Percentiles rank a stretch among this genome's conserved stretches.
These are phyloP conservation scores for Nesidiocoris tenuis DNA, from an alignment of 2,888 invertebrate species.

Conservation along the genomic window DNA sequence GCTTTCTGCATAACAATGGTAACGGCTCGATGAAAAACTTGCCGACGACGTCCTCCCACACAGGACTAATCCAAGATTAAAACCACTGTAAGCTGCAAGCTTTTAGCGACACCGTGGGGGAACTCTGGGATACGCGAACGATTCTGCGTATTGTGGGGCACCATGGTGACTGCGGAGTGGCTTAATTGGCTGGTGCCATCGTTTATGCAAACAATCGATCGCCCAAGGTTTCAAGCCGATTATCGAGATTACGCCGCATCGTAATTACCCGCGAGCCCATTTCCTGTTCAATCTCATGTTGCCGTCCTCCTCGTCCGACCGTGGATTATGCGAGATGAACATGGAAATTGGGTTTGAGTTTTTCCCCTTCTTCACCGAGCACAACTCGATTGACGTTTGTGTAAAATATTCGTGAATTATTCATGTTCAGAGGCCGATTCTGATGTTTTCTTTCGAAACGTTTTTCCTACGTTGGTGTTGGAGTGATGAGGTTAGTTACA, in stretches of 20 bases:
- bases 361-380: neutral
- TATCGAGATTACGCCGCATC: slow-evolving; percentile 16
- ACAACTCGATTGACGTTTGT: neutral
- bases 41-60: neutral
- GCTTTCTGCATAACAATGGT: neutral
- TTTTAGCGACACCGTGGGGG: too few relatives aligned
- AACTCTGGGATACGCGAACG: too few relatives aligned
- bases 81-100: neutral
- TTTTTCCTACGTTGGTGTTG: too few relatives aligned
- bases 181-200: slow-evolving; percentile 1
- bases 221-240: slow-evolving; percentile 7
- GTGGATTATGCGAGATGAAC: neutral
- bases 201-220: slow-evolving; percentile 21
- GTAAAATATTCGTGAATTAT: too few relatives aligned
- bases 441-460: too few relatives aligned
- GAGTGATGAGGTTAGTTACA: too few relatives aligned
- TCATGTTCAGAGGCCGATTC: too few relatives aligned
- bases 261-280: neutral
- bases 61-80: neutral
- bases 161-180: neutral
- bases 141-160: too few relatives aligned
- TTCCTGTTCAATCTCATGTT: neutral
- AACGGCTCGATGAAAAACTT: neutral
- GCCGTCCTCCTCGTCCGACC: too few relatives aligned
- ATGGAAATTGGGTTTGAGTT: neutral